Conservation (phyloP, 2,113 vertebrate genomes). For the Eonycteris spelaea region DNA sequence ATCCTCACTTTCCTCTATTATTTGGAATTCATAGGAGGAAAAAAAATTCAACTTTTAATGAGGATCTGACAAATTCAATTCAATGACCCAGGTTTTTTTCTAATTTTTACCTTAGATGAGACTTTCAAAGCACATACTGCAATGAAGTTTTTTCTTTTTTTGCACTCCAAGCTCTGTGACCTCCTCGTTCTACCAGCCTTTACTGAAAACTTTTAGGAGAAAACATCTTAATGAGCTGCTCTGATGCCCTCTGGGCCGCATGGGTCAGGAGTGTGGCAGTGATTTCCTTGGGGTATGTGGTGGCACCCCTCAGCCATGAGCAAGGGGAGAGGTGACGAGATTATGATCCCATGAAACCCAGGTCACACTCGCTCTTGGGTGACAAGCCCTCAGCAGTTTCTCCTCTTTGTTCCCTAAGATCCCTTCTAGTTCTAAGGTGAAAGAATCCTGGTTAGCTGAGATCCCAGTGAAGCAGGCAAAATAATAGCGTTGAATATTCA, state of each 20-base stretch:
- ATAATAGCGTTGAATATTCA: not conserved
- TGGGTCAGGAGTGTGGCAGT: not conserved
- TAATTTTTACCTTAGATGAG: conserved; percentile 54
- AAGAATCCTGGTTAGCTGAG: not conserved
- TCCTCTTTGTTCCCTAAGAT: not conserved
- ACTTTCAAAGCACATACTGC: conserved; percentile 36
- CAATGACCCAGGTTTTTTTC: conserved; percentile 5
- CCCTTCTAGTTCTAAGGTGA: not conserved
- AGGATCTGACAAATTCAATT: conserved; percentile 51
- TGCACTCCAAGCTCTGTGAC: not conserved
- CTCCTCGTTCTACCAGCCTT: not conserved
- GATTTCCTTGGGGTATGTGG: not conserved
- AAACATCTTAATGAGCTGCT: conserved; percentile 48
- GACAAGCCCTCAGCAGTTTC: not conserved
- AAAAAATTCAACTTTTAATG: conserved; percentile 58
- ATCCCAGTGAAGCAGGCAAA: not conserved
- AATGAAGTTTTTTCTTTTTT: not conserved
- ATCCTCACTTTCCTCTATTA: not conserved
- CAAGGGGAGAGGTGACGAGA: not conserved
- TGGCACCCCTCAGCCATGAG: not conserved
- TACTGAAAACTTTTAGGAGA: not conserved
- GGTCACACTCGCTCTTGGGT: not conserved
- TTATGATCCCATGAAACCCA: not conserved
- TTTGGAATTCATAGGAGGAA: not conserved
- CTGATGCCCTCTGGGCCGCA: not conserved